Evolutionary conservation across 2,113 vertebrate genomes (phyloP).

Genomic region (Scartelaos histophorus): DNA sequence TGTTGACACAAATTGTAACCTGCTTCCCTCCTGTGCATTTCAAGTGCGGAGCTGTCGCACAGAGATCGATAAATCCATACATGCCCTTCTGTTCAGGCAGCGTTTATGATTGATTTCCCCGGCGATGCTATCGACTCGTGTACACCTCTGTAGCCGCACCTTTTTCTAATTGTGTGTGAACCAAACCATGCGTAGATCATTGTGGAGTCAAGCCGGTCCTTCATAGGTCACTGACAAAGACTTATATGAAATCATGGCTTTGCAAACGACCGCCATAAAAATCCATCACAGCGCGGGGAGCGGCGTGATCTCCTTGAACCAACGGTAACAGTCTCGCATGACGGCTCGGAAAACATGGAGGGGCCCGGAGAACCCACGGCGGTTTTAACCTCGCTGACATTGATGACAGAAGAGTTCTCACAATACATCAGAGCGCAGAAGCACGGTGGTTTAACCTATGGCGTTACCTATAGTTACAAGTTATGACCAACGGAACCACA

Average conservation of each 20-base stretch:
- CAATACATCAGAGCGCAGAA: slow-evolving; percentile 25
- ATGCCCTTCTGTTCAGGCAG: slow-evolving; percentile 43
- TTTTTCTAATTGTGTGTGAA: slow-evolving; percentile 47
- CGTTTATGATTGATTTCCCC: slow-evolving; percentile 52
- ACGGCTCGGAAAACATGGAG: slow-evolving; percentile 18
- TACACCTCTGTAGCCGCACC: slow-evolving; percentile 30
- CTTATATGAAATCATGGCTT: slow-evolving; percentile 32
- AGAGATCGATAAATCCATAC: slow-evolving; percentile 52
- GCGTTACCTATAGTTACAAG: slow-evolving; percentile 19
- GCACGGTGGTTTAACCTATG: slow-evolving; percentile 19
- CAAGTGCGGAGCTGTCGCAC: slow-evolving; percentile 29
- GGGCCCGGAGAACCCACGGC: not conserved
- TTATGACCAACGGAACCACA: not conserved
- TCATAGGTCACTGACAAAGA: slow-evolving; percentile 45
- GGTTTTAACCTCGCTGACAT: slow-evolving; percentile 14
- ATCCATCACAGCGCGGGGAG: slow-evolving; percentile 23
- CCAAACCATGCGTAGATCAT: slow-evolving; percentile 50
- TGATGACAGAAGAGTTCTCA: slow-evolving; percentile 3
- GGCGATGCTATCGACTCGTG: slow-evolving; percentile 49
- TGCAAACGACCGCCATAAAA: slow-evolving; percentile 21
- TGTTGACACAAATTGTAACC: slow-evolving; percentile 29
- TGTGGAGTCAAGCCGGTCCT: slow-evolving; percentile 40
- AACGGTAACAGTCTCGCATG: slow-evolving; percentile 5
- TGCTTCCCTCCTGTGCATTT: slow-evolving; percentile 31
- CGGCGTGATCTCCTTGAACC: slow-evolving; percentile 21